phyloP scores from a whole-genome alignment of 2,888 invertebrate species.

The Stenotaenia linearis region DNA sequence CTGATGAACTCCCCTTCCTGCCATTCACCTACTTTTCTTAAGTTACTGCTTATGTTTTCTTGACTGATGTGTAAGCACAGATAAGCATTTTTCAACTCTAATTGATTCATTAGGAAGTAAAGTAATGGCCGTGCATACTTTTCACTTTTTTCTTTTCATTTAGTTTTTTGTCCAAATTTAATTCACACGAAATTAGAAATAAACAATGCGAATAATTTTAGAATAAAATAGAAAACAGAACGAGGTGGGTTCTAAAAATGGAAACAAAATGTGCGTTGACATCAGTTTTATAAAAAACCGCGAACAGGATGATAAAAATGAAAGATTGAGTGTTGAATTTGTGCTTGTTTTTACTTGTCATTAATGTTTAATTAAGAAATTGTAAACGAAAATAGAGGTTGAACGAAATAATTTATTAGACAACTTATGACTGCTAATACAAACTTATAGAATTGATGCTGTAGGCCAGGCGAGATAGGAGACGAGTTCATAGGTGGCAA shows the following conservation, averaged over 20 bases:
- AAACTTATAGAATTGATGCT: not conserved
- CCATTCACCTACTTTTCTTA: not conserved
- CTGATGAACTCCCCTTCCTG: conserved; percentile 8
- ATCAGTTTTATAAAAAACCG: not conserved
- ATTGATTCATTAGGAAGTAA: not conserved
- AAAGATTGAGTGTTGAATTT: not conserved
- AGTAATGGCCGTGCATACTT: not conserved
- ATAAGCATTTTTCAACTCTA: conserved; percentile 1
- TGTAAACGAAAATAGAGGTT: not conserved
- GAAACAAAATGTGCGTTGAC: not conserved
- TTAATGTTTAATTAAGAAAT: not conserved
- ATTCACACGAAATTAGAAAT: too few relatives aligned
- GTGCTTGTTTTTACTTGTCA: not conserved
- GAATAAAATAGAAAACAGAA: not conserved
- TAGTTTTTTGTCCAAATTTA: too few relatives aligned
- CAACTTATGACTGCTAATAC: not conserved
- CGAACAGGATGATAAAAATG: not conserved
- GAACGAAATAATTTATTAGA: not conserved
- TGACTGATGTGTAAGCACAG: not conserved
- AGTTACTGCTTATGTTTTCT: not conserved
- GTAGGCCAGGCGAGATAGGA: not conserved
- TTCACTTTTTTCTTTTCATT: not conserved
- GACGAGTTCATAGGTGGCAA: not conserved
- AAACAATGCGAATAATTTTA: not conserved
- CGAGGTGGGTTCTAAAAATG: not conserved